These are phyloP conservation scores for Toxotes lorentzi DNA, from an alignment of 2,797 vertebrate genomes.

Conservation along the genomic window DNA sequence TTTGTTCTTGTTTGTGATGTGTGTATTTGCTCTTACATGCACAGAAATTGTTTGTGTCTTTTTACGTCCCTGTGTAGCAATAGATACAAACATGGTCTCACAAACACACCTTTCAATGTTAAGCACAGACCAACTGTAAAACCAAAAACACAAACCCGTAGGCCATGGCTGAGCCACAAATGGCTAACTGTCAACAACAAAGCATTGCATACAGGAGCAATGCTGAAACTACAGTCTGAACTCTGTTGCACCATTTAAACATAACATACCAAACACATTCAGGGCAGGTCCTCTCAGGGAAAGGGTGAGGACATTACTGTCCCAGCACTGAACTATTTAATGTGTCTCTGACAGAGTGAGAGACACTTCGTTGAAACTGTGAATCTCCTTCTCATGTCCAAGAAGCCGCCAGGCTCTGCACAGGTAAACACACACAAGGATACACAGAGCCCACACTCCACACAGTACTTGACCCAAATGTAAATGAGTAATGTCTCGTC, in stretches of 20 bases:
- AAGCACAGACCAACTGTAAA: background rate
- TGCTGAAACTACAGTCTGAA: constrained; percentile 10
- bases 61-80: background rate
- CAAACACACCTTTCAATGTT: background rate
- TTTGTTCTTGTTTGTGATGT: background rate
- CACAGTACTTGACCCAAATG: too few relatives aligned
- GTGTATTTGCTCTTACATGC: background rate
- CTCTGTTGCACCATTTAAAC: constrained; percentile 1
- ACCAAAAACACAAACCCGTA: background rate
- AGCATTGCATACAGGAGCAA: background rate
- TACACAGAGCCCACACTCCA: too few relatives aligned
- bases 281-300: background rate
- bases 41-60: background rate
- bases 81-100: background rate
- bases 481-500: too few relatives aligned
- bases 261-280: constrained; percentile 10
- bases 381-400: too few relatives aligned
- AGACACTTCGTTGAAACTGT: background rate
- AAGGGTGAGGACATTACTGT: background rate
- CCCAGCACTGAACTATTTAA: constrained; percentile 13
- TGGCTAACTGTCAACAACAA: background rate
- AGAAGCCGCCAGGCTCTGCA: too few relatives aligned
- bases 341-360: constrained; percentile 3
- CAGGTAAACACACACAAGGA: too few relatives aligned
- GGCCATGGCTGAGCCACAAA: background rate